Conservation (phyloP, 2,113 vertebrate species). For the Coracopsis vasa region DNA sequence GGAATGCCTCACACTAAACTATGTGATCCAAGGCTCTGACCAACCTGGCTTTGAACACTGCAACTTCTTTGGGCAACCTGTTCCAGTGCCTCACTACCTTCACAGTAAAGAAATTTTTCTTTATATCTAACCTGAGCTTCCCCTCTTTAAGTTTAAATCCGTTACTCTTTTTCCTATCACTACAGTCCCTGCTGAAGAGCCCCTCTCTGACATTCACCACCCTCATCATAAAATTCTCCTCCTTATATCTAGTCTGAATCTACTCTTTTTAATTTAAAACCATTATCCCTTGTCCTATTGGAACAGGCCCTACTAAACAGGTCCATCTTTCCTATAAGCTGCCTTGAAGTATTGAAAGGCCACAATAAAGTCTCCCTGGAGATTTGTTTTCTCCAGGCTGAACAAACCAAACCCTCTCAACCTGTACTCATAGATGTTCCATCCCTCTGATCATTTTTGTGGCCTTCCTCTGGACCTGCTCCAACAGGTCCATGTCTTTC, state of each 20-base stretch:
- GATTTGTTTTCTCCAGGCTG: not conserved
- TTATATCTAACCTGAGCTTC: too few relatives aligned
- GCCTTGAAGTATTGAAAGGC: not conserved
- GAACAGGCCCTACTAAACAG: not conserved
- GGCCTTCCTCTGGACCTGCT: not conserved
- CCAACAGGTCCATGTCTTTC: not conserved
- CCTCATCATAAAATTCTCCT: not conserved
- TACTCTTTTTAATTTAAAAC: not conserved
- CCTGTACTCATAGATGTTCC: not conserved
- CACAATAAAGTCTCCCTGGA: not conserved
- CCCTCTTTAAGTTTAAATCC: not conserved
- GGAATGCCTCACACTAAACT: not conserved
- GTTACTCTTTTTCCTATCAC: not conserved
- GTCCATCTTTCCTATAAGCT: not conserved
- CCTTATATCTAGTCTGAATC: too few relatives aligned
- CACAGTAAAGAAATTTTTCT: not conserved
- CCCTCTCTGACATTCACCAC: not conserved
- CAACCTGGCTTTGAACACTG: not conserved
- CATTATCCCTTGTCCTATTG: not conserved
- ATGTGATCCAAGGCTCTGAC: fast-evolving
- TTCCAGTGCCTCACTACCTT: not conserved
- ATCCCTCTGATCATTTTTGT: not conserved
- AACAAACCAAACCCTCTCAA: not conserved
- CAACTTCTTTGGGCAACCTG: not conserved
- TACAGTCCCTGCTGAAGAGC: not conserved